phyloP scores from a whole-genome alignment of 2,888 invertebrate genomes.

The Pheosia tremula region DNA sequence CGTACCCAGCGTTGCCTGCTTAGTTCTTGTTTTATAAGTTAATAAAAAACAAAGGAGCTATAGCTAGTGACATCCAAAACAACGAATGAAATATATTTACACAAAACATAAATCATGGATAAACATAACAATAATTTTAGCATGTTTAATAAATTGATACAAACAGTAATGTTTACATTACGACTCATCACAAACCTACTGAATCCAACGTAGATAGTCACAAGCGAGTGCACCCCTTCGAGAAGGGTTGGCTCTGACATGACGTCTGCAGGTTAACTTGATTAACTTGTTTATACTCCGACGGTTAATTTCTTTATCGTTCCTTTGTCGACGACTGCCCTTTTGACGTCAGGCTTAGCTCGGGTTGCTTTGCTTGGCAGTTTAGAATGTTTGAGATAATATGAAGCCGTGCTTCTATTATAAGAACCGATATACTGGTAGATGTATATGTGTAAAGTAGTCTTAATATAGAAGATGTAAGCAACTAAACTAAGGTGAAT shows the following conservation, averaged over 20 bases:
- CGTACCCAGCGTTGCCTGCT: too few species aligned
- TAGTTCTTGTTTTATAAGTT: too few species aligned
- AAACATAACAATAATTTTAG: too few species aligned
- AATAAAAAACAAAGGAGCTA: too few species aligned
- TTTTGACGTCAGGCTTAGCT: constrained; percentile 16
- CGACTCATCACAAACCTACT: not conserved
- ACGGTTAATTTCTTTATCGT: constrained; percentile 56
- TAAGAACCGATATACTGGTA: too few species aligned
- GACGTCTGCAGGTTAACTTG: constrained; percentile 75
- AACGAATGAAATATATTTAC: too few species aligned
- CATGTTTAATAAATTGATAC: too few species aligned
- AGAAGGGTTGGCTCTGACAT: constrained; percentile 63
- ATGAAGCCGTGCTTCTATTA: not conserved
- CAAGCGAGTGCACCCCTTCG: constrained; percentile 5
- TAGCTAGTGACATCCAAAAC: too few species aligned
- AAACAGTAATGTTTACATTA: not conserved
- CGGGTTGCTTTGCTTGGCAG: constrained; percentile 5
- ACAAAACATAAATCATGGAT: too few species aligned
- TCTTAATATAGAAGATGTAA: too few species aligned
- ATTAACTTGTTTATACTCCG: constrained; percentile 63
- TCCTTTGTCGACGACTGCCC: constrained; percentile 16
- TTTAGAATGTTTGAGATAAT: not conserved
- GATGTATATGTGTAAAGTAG: too few species aligned
- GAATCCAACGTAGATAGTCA: not conserved
- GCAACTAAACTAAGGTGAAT: too few species aligned